Conservation (phyloP, 2,888 invertebrate genomes). For the Pyrrhia umbra region DNA sequence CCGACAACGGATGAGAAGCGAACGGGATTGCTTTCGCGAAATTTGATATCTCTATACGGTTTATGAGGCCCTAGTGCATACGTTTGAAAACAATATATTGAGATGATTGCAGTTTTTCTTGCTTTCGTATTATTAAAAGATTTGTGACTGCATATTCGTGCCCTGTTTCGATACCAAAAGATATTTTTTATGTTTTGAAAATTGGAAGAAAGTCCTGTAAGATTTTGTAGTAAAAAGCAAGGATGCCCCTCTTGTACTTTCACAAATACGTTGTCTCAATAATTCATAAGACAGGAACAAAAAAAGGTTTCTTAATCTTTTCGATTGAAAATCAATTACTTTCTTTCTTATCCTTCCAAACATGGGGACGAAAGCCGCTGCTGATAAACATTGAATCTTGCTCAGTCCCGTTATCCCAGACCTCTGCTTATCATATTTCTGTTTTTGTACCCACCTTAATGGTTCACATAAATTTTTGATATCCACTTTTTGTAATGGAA, state of each 20-base stretch:
- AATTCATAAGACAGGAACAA: slow-evolving; percentile 41
- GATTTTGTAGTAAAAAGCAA: not conserved
- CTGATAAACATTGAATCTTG: slow-evolving; percentile 66
- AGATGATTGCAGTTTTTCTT: slow-evolving; percentile 34
- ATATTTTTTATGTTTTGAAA: not conserved
- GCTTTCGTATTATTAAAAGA: slow-evolving; percentile 19
- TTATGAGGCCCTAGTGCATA: slow-evolving; percentile 83
- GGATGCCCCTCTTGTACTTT: not conserved
- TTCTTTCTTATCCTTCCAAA: slow-evolving; percentile 26
- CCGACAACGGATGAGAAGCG: slow-evolving; percentile 73
- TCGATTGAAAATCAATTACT: slow-evolving; percentile 54
- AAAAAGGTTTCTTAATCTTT: slow-evolving; percentile 37
- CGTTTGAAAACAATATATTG: slow-evolving; percentile 62
- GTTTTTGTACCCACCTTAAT: slow-evolving; percentile 85
- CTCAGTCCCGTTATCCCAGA: slow-evolving; percentile 80
- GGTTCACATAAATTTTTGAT: slow-evolving; percentile 87
- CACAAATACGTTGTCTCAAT: slow-evolving; percentile 30
- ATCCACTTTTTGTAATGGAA: slow-evolving; percentile 72
- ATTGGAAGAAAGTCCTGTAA: not conserved
- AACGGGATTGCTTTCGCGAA: slow-evolving; percentile 85
- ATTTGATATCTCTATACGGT: slow-evolving; percentile 88
- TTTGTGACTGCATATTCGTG: slow-evolving; percentile 4
- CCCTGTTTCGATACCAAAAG: not conserved
- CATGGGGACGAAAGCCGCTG: slow-evolving; percentile 48
- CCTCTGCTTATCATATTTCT: slow-evolving; percentile 68